These are phyloP conservation scores for Diprion similis DNA, from an alignment of 1,140 invertebrate species.

Conservation along the genomic window DNA sequence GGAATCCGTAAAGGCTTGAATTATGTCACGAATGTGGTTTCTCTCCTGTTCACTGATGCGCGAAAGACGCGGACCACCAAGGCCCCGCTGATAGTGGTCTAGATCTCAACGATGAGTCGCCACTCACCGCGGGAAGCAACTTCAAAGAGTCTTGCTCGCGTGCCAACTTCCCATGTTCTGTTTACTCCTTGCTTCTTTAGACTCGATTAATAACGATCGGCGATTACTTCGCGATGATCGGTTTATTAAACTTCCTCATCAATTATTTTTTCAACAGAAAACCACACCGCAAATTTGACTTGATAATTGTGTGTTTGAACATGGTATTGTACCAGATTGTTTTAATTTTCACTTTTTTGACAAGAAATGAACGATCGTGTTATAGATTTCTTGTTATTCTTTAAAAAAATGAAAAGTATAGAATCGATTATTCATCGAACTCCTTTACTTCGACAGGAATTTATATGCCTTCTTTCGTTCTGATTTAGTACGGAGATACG, in stretches of 20 bases:
- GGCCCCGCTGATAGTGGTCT: neutral
- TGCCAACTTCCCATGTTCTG: neutral
- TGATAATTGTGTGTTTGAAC: no score
- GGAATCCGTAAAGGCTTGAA: neutral
- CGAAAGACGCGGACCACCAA: slow-evolving; percentile 4
- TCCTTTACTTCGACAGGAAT: no score
- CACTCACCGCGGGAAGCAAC: neutral
- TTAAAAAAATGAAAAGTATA: no score
- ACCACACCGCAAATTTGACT: no score
- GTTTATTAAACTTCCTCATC: neutral
- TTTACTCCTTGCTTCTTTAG: neutral
- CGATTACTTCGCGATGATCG: neutral
- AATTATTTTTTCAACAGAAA: neutral
- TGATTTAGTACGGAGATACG: slow-evolving; percentile 90
- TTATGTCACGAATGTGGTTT: slow-evolving; percentile 8
- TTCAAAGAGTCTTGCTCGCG: slow-evolving; percentile 4
- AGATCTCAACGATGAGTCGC: neutral
- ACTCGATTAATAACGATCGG: neutral
- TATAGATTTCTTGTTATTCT: no score
- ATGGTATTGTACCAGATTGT: no score
- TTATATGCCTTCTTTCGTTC: slow-evolving; percentile 22
- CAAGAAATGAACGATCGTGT: no score
- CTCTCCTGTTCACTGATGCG: slow-evolving; percentile 1
- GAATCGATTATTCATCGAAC: no score
- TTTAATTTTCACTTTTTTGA: no score